Base-by-base conservation (phyloP, 2,888 invertebrate genomes). In the Bibio marci region DNA sequence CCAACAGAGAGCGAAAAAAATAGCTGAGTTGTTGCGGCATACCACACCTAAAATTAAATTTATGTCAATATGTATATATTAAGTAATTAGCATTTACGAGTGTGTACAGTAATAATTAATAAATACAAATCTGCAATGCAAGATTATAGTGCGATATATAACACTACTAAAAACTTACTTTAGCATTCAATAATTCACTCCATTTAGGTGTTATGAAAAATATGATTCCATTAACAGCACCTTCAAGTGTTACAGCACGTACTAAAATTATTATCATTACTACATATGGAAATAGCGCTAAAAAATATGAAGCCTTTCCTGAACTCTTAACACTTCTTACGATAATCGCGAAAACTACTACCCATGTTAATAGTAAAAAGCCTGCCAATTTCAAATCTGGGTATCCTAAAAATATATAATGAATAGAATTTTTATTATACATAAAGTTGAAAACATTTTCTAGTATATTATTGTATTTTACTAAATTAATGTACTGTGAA, bases 231-330 rank as follows among this genome's bases (percentile, higher is more conserved):
- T 71, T 65, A 2, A 58, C 66, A 12, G 87, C 77, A 2, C 87
- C 87, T 1, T 75, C 73, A 37, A 78, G 52, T 1, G 71, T 73
- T 0, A 64, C 65, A 0, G 75, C 71, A 43, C 76, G 69, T 37
- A 83, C 70, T 12, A 88, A 66, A 33, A 88, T 61, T 26, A 73
- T 72, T 41, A 83, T 62, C 59, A 88, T 71, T 37, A 88, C 74
- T 5, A 81, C 67, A 51, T 83, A 85, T 0, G 87, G 87, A 55
- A 86, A 86, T 3, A 88, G 58, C 0, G 90, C 90, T n/a, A 90
- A 74, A 58, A 91, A 83, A 59, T 90, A 91, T 0, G 88, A 76
- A 0, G 76, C 80, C 58, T 82, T 83, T 34, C 85, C 83, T 1
- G 81, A 76, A 50, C 79, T 80, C 56, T 76, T 76, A 1, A 83